A percentile compares a stretch with the other conserved stretches of the same genome.
Evolutionary conservation across 2,113 vertebrate genomes (phyloP).

Genomic region (Pterocles burchelli): DNA sequence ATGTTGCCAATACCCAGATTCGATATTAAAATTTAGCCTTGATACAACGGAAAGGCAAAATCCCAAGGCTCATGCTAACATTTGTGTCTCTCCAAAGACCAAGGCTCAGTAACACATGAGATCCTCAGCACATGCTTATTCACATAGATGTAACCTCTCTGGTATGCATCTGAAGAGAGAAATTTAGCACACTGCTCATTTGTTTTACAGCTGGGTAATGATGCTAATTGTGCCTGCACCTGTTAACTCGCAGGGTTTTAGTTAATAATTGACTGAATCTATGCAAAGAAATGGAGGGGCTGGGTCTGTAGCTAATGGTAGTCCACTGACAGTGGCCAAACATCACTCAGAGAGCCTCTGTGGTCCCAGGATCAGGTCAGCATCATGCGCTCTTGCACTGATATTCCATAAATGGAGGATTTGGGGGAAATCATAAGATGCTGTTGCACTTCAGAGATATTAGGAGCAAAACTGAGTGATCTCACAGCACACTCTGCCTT

Average conservation of each 20-base stretch:
- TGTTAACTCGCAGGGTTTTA: not conserved
- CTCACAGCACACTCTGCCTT: not conserved
- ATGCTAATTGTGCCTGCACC: not conserved
- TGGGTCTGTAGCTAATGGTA: not conserved
- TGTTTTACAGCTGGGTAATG: not conserved
- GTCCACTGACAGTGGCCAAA: not conserved
- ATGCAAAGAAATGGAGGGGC: not conserved
- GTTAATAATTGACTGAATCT: not conserved
- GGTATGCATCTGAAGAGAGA: not conserved
- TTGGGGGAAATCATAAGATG: not conserved
- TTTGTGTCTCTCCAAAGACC: not conserved
- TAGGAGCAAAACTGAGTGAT: not conserved
- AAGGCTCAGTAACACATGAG: not conserved
- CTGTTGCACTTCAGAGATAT: not conserved
- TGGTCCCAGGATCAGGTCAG: not conserved
- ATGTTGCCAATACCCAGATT: not conserved
- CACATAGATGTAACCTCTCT: not conserved
- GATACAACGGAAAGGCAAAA: not conserved
- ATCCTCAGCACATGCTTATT: not conserved
- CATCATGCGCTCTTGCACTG: not conserved
- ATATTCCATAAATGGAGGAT: not conserved
- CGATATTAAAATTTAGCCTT: not conserved
- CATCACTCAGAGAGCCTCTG: fast-evolving
- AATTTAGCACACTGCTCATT: not conserved
- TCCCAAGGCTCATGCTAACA: not conserved